phyloP scores from a whole-genome alignment of 2,797 vertebrate genomes.

The Cirrhinus mrigala region DNA sequence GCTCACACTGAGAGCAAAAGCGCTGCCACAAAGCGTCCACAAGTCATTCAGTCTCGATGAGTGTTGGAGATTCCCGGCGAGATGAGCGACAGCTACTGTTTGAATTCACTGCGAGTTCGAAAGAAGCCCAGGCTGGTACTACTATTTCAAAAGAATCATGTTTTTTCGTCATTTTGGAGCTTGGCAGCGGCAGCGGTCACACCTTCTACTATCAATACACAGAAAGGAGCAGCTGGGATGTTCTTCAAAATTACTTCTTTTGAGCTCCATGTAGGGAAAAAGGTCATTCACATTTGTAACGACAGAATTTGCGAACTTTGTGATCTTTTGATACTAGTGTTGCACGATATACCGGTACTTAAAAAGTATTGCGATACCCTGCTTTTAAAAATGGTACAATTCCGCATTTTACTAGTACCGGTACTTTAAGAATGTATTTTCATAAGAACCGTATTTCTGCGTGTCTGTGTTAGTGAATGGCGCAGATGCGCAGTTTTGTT shows the following conservation, averaged over 20 bases:
- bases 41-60: background rate
- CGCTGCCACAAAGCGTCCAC: background rate
- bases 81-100: background rate
- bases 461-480: too few species aligned
- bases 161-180: background rate
- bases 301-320: background rate
- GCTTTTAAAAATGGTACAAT: too few species aligned
- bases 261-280: background rate
- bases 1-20: background rate
- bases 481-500: too few species aligned
- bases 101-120: background rate
- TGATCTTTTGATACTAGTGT: conserved; percentile 5
- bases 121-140: background rate
- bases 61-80: background rate
- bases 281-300: background rate
- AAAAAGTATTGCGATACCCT: too few species aligned
- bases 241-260: background rate
- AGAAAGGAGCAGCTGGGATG: too few species aligned
- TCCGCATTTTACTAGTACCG: too few species aligned
- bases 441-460: too few species aligned
- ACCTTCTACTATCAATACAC: background rate
- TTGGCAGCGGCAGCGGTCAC: background rate
- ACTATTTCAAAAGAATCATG: background rate
- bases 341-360: too few species aligned
- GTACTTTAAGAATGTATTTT: too few species aligned